These are phyloP conservation scores for Aurelia sp. DNA, from an alignment of 30 jellyfish, hydroid and myxozoan genomes.

Conservation along the genomic window DNA sequence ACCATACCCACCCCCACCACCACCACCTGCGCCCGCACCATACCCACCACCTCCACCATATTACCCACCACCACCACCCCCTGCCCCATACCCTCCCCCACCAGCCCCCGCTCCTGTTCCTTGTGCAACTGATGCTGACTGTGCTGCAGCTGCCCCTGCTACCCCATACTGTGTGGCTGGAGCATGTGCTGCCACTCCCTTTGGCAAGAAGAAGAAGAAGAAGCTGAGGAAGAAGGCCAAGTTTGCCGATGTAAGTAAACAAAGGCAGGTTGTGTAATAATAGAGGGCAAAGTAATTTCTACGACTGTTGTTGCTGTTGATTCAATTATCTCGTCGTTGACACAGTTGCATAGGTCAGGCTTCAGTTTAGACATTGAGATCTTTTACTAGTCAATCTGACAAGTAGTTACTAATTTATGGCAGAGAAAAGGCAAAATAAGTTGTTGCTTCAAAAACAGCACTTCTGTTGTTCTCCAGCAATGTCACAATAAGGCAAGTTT, in stretches of 20 bases:
- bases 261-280: no score
- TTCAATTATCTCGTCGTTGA: no score
- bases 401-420: no score
- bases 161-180: constrained; percentile 37
- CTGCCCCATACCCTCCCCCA: constrained; percentile 22
- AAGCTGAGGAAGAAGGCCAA: constrained; percentile 50
- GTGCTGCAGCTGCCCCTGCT: constrained; percentile 30
- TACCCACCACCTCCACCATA: constrained; percentile 47
- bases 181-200: constrained; percentile 25
- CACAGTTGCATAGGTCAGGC: no score
- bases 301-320: no score
- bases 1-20: constrained; percentile 19
- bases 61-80: constrained; percentile 43
- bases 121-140: constrained; percentile 19
- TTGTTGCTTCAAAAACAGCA: no score
- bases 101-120: constrained; percentile 74
- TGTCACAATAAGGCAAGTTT: no score
- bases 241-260: constrained; percentile 36
- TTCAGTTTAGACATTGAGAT: no score
- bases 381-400: no score
- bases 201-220: constrained; percentile 61
- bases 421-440: no score
- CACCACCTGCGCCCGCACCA: constrained; percentile 22
- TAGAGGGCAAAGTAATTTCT: no score
- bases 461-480: no score